Evolutionary conservation across 1,140 invertebrate genomes (phyloP).

Genomic region (Goniozus legneri): DNA sequence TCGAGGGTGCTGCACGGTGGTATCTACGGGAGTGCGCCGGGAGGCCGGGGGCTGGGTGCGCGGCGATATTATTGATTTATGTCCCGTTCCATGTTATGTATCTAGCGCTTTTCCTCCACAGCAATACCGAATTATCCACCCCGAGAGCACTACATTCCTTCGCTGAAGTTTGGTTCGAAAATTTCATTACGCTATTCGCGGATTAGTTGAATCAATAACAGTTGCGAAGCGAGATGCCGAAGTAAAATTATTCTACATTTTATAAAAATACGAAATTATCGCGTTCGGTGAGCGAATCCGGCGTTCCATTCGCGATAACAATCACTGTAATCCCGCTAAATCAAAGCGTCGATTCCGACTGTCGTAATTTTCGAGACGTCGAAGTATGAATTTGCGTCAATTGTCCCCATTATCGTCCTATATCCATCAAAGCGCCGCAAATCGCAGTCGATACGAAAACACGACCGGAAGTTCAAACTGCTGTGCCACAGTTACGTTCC

Average conservation of each 20-base stretch:
- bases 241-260: too few relatives aligned
- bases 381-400: slow-evolving; percentile 9
- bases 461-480: too few relatives aligned
- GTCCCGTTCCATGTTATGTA: slow-evolving; percentile 46
- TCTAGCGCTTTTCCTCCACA: slow-evolving; percentile 33
- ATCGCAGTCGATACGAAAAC: slow-evolving; percentile 17
- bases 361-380: neutral
- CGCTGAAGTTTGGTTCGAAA: too few relatives aligned
- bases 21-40: slow-evolving; percentile 29
- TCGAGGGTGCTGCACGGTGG: slow-evolving; percentile 30
- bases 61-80: slow-evolving; percentile 54
- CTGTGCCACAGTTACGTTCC: too few relatives aligned
- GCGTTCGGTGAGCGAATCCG: too few relatives aligned
- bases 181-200: too few relatives aligned
- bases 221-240: too few relatives aligned
- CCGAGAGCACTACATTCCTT: slow-evolving; percentile 21
- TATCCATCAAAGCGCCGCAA: neutral
- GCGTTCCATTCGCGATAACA: too few relatives aligned
- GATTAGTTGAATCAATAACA: too few relatives aligned
- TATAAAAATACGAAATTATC: too few relatives aligned
- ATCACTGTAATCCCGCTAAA: too few relatives aligned
- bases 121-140: slow-evolving; percentile 34
- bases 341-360: too few relatives aligned
- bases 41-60: slow-evolving; percentile 26
- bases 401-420: slow-evolving; percentile 12